These are phyloP conservation scores for Drosophila cognata DNA, from an alignment of 2,888 invertebrate genomes.

Conservation along the genomic window DNA sequence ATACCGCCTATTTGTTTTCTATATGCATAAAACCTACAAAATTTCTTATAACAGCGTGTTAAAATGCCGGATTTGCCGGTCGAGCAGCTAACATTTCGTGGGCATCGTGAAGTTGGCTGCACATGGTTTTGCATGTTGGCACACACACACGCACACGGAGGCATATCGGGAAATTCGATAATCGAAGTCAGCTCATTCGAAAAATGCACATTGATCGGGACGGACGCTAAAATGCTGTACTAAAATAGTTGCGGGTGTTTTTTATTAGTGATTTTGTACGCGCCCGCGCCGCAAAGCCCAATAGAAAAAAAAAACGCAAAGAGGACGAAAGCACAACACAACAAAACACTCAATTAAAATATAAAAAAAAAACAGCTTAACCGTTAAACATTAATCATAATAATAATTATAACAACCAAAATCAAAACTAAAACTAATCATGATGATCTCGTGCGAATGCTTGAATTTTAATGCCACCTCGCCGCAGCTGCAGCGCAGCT, in stretches of 20 bases:
- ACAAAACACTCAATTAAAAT: conserved; percentile 27
- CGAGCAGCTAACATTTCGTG: not conserved
- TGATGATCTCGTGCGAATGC: conserved; percentile 89
- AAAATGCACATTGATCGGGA: conserved; percentile 48
- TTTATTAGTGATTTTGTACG: conserved; percentile 59
- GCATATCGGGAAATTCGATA: conserved; percentile 30
- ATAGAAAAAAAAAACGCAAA: conserved; percentile 36
- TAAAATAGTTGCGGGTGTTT: conserved; percentile 48
- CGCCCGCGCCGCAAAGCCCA: conserved; percentile 57
- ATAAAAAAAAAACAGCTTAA: conserved; percentile 11
- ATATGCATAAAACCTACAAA: not conserved
- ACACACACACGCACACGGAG: not conserved
- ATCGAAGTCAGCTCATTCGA: conserved; percentile 48
- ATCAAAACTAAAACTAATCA: conserved; percentile 54
- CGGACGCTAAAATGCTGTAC: conserved; percentile 43
- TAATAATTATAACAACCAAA: conserved; percentile 17
- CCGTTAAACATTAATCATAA: conserved; percentile 34
- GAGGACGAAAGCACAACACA: conserved; percentile 56
- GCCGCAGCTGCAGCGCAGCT: conserved; percentile 51
- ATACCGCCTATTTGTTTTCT: no score
- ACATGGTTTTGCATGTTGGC: conserved; percentile 5
- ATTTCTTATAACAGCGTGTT: not conserved
- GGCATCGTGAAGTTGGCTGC: conserved; percentile 20
- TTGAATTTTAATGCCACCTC: conserved; percentile 86
- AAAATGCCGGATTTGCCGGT: conserved; percentile 9